Evolutionary conservation across 2,888 invertebrate genomes (phyloP), one percentile per base, ranked within the genome.

Genomic region (Antheraea assamensis): DNA sequence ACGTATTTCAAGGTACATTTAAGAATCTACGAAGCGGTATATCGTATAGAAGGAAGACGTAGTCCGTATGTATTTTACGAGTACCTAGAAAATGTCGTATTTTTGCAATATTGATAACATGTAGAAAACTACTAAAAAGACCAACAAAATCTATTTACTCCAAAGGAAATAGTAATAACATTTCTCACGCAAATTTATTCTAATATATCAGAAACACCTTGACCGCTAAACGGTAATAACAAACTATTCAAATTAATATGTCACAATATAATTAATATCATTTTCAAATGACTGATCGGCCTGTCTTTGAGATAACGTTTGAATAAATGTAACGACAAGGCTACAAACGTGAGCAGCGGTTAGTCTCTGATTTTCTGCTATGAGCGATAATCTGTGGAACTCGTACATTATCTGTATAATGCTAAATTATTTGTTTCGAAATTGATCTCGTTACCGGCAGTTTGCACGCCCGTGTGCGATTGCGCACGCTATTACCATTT

Each of bases 391-490:
- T 49, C 68, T n/a, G 55, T 71, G 55, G 68, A 74, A 71, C 74
- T 71, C 55, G 71, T 49, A 66, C 66, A 55, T 71, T 64, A 74
- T 74, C 74, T 66, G 68, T 68, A 55, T 71, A 55, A 68, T 55
- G 42, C 66, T 66, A n/a, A 74, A 24, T 3, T 58, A 35, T 58
- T 71, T 58, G 30, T 85, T 80, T 79, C 78, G 80, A 75, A 84
- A 85, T 77, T 27, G 27, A 35, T 71, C 71, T 74, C 71, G 68
- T 75, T 68, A 77, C 76, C 72, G 71, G 80, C 75, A 76, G 74
- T 77, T 73, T 72, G 76, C 71, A 78, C 87, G 87, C 84, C 81
- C 83, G 86, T 84, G 81, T 84, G 81, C 72, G 73, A n/a, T 73
- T 72, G 72, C 78, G 21, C 35, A 68, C 79, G 75, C 79, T 74